Percentiles rank a stretch among this genome's conserved stretches.
Evolutionary conservation across 2,888 invertebrate genomes (phyloP).

Genomic region (Folsomia candida): DNA sequence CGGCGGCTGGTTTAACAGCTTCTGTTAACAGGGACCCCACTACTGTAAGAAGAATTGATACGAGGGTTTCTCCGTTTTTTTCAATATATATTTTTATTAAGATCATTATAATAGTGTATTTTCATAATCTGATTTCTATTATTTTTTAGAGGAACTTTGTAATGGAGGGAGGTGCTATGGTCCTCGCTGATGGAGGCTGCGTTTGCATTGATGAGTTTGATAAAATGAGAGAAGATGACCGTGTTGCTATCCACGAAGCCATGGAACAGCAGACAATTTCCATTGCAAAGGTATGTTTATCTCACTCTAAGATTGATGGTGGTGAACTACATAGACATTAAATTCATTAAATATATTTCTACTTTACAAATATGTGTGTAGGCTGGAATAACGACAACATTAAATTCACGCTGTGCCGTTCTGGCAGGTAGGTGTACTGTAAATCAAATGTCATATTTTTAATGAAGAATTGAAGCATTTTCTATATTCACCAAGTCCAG

Average conservation of each 20-base stretch:
- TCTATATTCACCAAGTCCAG: too few relatives aligned
- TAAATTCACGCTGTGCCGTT: slow-evolving; percentile 98
- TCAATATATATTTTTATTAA: not conserved
- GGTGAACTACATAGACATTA: not conserved
- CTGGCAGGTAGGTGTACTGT: too few relatives aligned
- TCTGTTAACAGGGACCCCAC: slow-evolving; percentile 91
- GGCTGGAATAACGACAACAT: slow-evolving; percentile 97
- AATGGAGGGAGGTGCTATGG: slow-evolving; percentile 99
- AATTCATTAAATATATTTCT: slow-evolving; percentile 1
- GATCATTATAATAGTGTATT: not conserved
- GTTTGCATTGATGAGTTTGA: slow-evolving; percentile 99
- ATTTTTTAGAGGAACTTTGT: slow-evolving; percentile 79
- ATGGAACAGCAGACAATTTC: slow-evolving; percentile 99
- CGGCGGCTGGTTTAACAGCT: slow-evolving; percentile 97
- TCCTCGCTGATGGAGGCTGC: slow-evolving; percentile 96
- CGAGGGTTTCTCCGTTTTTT: not conserved
- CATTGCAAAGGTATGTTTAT: slow-evolving; percentile 76
- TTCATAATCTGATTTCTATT: too few relatives aligned
- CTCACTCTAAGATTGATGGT: not conserved
- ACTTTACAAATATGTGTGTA: slow-evolving; percentile 52
- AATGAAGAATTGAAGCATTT: too few relatives aligned
- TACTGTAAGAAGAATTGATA: slow-evolving; percentile 64
- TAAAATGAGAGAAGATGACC: slow-evolving; percentile 98
- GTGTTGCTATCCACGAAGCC: slow-evolving; percentile 99
- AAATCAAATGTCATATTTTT: too few relatives aligned